Evolutionary conservation across 2,888 invertebrate genomes (phyloP), one percentile per base, ranked within the genome.

Genomic region (Campaea margaritaria): DNA sequence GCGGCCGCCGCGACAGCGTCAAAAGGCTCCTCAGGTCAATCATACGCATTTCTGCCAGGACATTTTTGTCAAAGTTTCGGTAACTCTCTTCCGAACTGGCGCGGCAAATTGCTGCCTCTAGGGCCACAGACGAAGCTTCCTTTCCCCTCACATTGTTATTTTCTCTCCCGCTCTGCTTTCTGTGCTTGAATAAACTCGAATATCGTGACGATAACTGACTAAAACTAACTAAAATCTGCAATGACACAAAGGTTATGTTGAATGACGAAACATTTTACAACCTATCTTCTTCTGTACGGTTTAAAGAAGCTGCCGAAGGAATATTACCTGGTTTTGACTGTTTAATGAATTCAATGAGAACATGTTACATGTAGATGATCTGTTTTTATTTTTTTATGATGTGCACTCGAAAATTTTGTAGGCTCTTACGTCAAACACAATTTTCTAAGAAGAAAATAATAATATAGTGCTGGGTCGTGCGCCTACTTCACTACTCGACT

Each of bases 391-490:
- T 82, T n/a, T 81, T 78, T 82, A 79, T 73, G 83, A 80, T 88
- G 88, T 89, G 89, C 88, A 92, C 91, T 91, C 87, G 88, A 90
- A 91, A 92, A 92, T 91, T 92, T 92, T 91, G 91, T 90, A 89
- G 86, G 87, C 86, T 85, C 83, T 87, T 87, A 89, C 85, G 91
- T 91, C 91, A 91, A 89, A 85, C 77, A 78, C 76, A 77, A 76
- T 80, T 82, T 85, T 81, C 76, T 69, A 72, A 34, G 44, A 58
- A 60, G 54, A 61, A 63, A 59, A 47, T 58, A 27, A 36, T 57
- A 58, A 57, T 47, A 54, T 38, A 41, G 53, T 45, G 43, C 1
- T 48, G 48, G 2, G 16, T 11, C 8, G 13, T 34, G 15, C 10
- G 28, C n/a, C 41, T 46, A 44, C 13, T 44, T 28, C 9, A 1